Conservation (phyloP, 1,140 invertebrate genomes). For the Drosophila azteca region DNA sequence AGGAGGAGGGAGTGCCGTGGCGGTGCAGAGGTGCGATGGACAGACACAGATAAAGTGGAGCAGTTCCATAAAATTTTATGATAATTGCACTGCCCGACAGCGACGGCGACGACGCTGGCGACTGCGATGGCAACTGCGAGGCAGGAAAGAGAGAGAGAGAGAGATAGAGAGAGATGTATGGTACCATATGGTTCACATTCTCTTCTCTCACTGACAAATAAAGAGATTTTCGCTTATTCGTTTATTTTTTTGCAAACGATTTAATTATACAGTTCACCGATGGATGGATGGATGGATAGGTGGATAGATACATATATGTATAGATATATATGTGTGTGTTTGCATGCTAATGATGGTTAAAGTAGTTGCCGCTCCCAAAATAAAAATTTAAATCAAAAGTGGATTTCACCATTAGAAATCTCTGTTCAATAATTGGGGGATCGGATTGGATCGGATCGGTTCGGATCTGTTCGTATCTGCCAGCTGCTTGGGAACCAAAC, state of each 20-base stretch:
- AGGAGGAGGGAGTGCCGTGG: slow-evolving; percentile 8
- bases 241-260: slow-evolving; percentile 42
- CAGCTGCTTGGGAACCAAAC: slow-evolving; percentile 47
- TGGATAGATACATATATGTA: slow-evolving; percentile 19
- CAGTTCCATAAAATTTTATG: slow-evolving; percentile 77
- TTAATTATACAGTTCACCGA: slow-evolving; percentile 54
- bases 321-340: not conserved
- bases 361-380: slow-evolving; percentile 34
- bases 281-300: not conserved
- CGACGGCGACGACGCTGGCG: not conserved
- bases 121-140: slow-evolving; percentile 4
- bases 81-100: slow-evolving; percentile 58
- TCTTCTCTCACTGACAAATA: slow-evolving; percentile 58
- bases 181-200: not conserved
- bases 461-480: no score
- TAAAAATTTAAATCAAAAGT: slow-evolving; percentile 46
- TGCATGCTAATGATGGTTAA: slow-evolving; percentile 47
- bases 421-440: slow-evolving; percentile 54
- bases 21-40: slow-evolving; percentile 21
- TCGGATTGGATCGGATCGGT: slow-evolving; percentile 7
- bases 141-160: slow-evolving; percentile 18
- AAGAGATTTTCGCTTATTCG: slow-evolving; percentile 60
- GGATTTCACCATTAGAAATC: slow-evolving; percentile 53
- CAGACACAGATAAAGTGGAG: slow-evolving; percentile 74
- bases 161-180: not conserved